These are phyloP conservation scores for Zaprionus obscuricornis DNA, from an alignment of 2,888 invertebrate genomes.

Conservation along the genomic window DNA sequence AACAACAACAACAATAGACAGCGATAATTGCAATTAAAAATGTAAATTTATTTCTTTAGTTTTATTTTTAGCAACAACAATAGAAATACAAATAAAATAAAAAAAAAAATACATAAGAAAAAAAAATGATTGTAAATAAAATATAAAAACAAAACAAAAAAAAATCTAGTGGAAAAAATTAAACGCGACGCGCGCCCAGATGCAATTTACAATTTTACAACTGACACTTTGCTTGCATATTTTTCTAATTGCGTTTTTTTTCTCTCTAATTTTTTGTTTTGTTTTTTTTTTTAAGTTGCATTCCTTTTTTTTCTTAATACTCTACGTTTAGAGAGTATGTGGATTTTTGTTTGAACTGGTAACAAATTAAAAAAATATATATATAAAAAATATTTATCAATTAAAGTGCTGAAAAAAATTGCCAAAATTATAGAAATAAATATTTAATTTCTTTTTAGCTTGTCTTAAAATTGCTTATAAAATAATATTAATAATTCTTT, in stretches of 20 bases:
- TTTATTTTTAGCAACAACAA: conserved; percentile 72
- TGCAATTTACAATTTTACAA: conserved; percentile 64
- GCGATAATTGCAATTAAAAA: conserved; percentile 78
- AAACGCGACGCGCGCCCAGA: conserved; percentile 70
- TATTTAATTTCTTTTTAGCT: too few relatives aligned
- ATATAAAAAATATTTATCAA: too few relatives aligned
- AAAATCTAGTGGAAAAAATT: conserved; percentile 19
- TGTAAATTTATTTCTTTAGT: conserved; percentile 71
- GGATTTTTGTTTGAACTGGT: too few relatives aligned
- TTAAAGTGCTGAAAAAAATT: too few relatives aligned
- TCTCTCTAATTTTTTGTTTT: too few relatives aligned
- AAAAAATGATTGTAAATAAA: conserved; percentile 12
- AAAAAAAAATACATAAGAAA: conserved; percentile 25
- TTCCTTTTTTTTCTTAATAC: conserved; percentile 15
- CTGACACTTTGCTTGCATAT: conserved; percentile 64
- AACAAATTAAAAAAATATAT: too few relatives aligned
- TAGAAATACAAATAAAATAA: conserved; percentile 17
- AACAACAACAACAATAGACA: conserved; percentile 53
- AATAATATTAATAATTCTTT: too few relatives aligned
- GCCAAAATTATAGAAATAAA: too few relatives aligned
- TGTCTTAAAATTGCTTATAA: too few relatives aligned
- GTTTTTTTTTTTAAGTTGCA: too few relatives aligned
- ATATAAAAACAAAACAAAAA: neutral
- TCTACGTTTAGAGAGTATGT: too few relatives aligned
- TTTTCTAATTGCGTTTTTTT: conserved; percentile 56